Evolutionary conservation across 1,140 invertebrate species (phyloP).

Genomic region (Pomacea maculata): DNA sequence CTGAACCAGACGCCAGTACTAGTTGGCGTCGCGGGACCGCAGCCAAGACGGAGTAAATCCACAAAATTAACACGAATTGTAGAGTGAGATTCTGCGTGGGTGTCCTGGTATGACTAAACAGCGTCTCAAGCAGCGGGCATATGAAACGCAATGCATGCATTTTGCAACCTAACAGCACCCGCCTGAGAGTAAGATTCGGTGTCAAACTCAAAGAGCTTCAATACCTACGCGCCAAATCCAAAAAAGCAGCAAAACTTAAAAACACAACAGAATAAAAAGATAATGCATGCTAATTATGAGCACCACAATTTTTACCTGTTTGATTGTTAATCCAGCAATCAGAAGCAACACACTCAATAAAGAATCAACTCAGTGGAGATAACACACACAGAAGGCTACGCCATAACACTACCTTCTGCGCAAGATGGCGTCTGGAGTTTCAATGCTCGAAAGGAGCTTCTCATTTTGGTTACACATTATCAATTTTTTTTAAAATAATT

Average conservation of each 20-base stretch:
- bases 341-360: too few relatives aligned
- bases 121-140: neutral
- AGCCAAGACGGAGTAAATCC: too few relatives aligned
- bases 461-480: neutral
- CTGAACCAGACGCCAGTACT: too few relatives aligned
- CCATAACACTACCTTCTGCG: slow-evolving; percentile 14
- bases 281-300: too few relatives aligned
- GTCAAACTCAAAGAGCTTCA: slow-evolving; percentile 1
- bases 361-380: slow-evolving; percentile 2
- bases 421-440: slow-evolving; percentile 48
- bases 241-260: neutral
- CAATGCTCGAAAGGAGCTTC: slow-evolving; percentile 23
- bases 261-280: too few relatives aligned
- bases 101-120: neutral
- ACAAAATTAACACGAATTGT: too few relatives aligned
- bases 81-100: slow-evolving; percentile 1
- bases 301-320: too few relatives aligned
- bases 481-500: neutral
- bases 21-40: too few relatives aligned
- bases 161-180: neutral
- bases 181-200: neutral
- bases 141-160: slow-evolving; percentile 10
- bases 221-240: slow-evolving; percentile 24
- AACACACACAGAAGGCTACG: slow-evolving; percentile 20
- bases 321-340: too few relatives aligned